phyloP scores from a whole-genome alignment of 2,113 vertebrate genomes.

The Maccullochella peelii region DNA sequence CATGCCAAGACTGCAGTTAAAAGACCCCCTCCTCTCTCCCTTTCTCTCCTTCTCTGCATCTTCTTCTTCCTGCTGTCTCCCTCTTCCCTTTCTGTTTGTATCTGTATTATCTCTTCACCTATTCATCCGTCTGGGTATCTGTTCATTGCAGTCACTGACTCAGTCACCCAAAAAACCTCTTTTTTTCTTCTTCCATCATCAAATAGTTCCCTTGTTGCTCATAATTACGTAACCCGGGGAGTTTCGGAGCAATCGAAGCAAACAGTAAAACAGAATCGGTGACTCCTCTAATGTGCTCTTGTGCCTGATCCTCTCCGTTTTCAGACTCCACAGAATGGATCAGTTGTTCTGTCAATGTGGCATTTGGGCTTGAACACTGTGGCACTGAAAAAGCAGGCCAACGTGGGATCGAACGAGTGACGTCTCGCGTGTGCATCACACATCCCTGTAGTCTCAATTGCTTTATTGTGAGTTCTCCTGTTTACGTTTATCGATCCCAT shows the following conservation, averaged over 20 bases:
- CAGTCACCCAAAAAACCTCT: neutral
- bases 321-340: neutral
- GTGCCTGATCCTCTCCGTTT: neutral
- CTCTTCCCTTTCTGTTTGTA: slow-evolving; percentile 6
- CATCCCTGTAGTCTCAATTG: slow-evolving; percentile 1
- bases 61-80: neutral
- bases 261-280: neutral
- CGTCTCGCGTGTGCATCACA: neutral
- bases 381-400: neutral
- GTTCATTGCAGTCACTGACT: slow-evolving; percentile 23
- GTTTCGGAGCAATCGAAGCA: slow-evolving; percentile 10
- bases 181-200: slow-evolving; percentile 11
- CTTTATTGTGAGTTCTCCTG: slow-evolving; percentile 6
- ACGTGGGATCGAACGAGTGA: neutral
- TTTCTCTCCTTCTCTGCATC: neutral
- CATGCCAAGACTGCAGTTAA: slow-evolving; percentile 74
- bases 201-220: slow-evolving; percentile 25
- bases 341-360: slow-evolving; percentile 3
- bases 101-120: slow-evolving; percentile 17
- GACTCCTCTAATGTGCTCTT: slow-evolving; percentile 1
- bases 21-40: slow-evolving; percentile 4
- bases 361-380: neutral
- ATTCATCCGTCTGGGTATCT: slow-evolving; percentile 27
- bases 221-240: neutral
- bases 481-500: slow-evolving; percentile 37